phyloP scores from a whole-genome alignment of 2,888 invertebrate genomes.

The Petrolisthes manimaculis region DNA sequence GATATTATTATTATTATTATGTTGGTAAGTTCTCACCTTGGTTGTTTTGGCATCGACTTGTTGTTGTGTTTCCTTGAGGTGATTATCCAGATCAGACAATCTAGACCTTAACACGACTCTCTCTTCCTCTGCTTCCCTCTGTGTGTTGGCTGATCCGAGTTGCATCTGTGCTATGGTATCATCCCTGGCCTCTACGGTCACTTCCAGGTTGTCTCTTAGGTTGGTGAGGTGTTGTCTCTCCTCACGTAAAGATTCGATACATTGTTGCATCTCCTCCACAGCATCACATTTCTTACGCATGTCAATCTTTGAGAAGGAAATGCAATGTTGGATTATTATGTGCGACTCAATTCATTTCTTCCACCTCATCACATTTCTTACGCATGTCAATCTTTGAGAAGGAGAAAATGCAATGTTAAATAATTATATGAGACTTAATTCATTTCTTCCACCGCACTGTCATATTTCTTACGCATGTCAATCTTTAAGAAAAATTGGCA shows the following conservation, averaged over 20 bases:
- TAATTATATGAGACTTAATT: constrained; percentile 27
- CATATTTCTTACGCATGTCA: constrained; percentile 64
- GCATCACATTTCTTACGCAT: constrained; percentile 64
- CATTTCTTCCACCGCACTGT: constrained; percentile 64
- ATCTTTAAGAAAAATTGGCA: constrained; percentile 27
- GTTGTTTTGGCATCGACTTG: background rate
- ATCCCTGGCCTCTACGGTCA: constrained; percentile 29
- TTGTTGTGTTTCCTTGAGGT: constrained; percentile 48
- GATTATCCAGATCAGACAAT: constrained; percentile 47
- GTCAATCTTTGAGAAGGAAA: constrained; percentile 48
- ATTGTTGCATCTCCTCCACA: constrained; percentile 61
- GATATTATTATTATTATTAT: too few species aligned
- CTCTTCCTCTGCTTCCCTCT: constrained; percentile 50
- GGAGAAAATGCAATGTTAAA: background rate
- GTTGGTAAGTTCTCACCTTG: constrained; percentile 29
- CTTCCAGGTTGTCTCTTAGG: constrained; percentile 47
- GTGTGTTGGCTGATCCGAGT: background rate
- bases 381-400: background rate
- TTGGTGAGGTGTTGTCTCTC: constrained; percentile 53
- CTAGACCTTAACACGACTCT: constrained; percentile 35
- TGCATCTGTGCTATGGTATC: constrained; percentile 33
- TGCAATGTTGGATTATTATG: background rate
- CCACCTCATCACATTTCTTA: background rate
- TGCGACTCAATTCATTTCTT: background rate
- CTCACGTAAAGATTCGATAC: constrained; percentile 57